Evolutionary conservation across 2,888 invertebrate species (phyloP), one percentile per base, ranked within the genome.

Genomic region (Lacanobia wlatinum): DNA sequence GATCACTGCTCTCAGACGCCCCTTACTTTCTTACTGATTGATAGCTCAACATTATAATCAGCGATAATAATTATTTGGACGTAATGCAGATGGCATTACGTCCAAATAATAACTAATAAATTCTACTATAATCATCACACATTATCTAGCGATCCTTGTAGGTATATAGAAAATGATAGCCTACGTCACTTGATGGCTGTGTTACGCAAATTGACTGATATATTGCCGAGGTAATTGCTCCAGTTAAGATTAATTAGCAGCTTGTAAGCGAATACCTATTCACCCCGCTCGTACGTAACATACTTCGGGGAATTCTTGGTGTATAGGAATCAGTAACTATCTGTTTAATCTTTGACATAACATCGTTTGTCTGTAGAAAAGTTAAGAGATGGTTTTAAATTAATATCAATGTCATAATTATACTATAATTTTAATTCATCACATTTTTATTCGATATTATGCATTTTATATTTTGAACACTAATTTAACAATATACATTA

Each of bases 171-270:
- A 65, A 70, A 52, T 63, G 28, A 80, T 70, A 40, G 75, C 0
- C 38, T 1, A 8, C 50, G 21, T 65, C 46, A 55, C 50, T 46
- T 7, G 56, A 21, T 52, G 9, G 69, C 9, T 43, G 50, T 69
- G 70, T 80, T 62, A 75, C 28, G 65, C 28, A 80, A 78, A 78
- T 78, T 75, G 65, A 59, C 80, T 78, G 70, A 78, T 70, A 50
- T 75, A 75, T 75, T 65, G 70, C 50, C 8, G 48, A 50, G 56
- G 60, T 69, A 70, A 78, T 74, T 79, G 62, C 50, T 14, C 38
- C 53, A 58, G 76, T 76, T 68, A 58, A 76, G 79, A 76, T 76
- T 76, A 76, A 78, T 78, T 78, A 70, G 55, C 23, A 40, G 38
- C 52, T 76, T 48, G 80, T 60, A 64, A 76, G 66, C 34, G 46